phyloP scores from a whole-genome alignment of 2,113 vertebrate species.

The Pelobates fuscus region DNA sequence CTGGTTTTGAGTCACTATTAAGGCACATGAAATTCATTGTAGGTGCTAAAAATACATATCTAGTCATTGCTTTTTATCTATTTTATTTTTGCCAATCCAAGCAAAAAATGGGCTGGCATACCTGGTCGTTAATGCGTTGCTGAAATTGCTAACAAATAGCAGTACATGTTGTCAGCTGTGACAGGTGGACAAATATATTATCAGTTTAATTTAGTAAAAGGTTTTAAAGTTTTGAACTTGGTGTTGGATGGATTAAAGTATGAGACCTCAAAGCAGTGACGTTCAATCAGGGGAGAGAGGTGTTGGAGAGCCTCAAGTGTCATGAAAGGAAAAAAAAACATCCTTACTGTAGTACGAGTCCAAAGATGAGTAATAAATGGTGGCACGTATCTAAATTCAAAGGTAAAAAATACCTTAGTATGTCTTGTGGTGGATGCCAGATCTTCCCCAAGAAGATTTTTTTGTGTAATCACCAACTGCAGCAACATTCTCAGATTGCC shows the following conservation, averaged over 20 bases:
- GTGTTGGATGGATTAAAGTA: not conserved
- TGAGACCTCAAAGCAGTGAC: too few species aligned
- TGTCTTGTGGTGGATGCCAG: too few species aligned
- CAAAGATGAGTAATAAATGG: too few species aligned
- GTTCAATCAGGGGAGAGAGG: too few species aligned
- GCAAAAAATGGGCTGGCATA: constrained; percentile 1
- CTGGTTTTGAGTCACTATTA: constrained; percentile 20
- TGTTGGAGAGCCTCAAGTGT: too few species aligned
- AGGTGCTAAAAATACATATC: constrained; percentile 26
- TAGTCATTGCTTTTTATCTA: constrained; percentile 1
- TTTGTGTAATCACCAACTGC: too few species aligned
- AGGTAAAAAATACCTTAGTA: too few species aligned
- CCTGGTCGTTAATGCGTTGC: constrained; percentile 8
- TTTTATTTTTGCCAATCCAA: constrained; percentile 12
- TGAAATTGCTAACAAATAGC: not conserved
- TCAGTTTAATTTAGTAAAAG: not conserved
- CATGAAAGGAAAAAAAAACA: too few species aligned
- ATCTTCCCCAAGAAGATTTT: too few species aligned
- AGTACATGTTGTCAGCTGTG: not conserved
- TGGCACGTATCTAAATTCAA: too few species aligned
- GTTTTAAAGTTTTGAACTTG: not conserved
- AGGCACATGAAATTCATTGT: constrained; percentile 5
- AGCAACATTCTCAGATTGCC: too few species aligned
- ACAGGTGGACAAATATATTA: not conserved
- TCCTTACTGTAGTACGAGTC: too few species aligned